phyloP scores from a whole-genome alignment of 2,888 invertebrate genomes.

The Agrilus biguttatus region DNA sequence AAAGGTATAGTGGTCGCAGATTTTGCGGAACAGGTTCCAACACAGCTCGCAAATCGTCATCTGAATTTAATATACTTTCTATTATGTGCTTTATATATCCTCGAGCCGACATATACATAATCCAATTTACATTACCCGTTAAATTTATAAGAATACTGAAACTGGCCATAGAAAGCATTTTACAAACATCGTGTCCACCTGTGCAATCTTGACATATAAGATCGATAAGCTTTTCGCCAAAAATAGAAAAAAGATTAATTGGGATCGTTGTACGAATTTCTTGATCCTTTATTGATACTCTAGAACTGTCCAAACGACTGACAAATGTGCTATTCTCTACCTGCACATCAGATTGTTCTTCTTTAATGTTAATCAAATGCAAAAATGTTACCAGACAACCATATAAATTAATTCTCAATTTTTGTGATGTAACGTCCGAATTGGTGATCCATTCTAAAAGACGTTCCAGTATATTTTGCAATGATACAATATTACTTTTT shows the following conservation, averaged over 20 bases:
- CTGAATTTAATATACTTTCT: slow-evolving; percentile 63
- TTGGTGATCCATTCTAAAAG: slow-evolving; percentile 72
- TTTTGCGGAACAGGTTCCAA: slow-evolving; percentile 51
- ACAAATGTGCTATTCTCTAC: slow-evolving; percentile 39
- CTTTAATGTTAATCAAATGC: slow-evolving; percentile 47
- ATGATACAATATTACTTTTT: slow-evolving; percentile 48
- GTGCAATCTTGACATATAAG: slow-evolving; percentile 75
- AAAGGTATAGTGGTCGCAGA: slow-evolving; percentile 67
- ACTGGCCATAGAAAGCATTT: slow-evolving; percentile 75
- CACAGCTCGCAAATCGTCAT: slow-evolving; percentile 50
- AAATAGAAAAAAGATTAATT: slow-evolving; percentile 50
- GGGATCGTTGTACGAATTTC: slow-evolving; percentile 32
- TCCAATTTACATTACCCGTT: slow-evolving; percentile 54
- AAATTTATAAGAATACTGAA: slow-evolving; percentile 65
- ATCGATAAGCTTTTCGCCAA: slow-evolving; percentile 69
- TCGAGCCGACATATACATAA: slow-evolving; percentile 42
- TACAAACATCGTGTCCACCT: slow-evolving; percentile 77
- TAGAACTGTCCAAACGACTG: slow-evolving; percentile 49
- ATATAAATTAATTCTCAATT: slow-evolving; percentile 74
- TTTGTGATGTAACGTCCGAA: slow-evolving; percentile 68
- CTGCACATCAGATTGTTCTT: slow-evolving; percentile 21
- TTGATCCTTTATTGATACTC: slow-evolving; percentile 19
- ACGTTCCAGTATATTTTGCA: slow-evolving; percentile 59
- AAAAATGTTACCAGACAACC: slow-evolving; percentile 70
- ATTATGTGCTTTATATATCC: slow-evolving; percentile 74